Base-by-base conservation (phyloP, 2,888 invertebrate species). In the Tinea semifulvella region DNA sequence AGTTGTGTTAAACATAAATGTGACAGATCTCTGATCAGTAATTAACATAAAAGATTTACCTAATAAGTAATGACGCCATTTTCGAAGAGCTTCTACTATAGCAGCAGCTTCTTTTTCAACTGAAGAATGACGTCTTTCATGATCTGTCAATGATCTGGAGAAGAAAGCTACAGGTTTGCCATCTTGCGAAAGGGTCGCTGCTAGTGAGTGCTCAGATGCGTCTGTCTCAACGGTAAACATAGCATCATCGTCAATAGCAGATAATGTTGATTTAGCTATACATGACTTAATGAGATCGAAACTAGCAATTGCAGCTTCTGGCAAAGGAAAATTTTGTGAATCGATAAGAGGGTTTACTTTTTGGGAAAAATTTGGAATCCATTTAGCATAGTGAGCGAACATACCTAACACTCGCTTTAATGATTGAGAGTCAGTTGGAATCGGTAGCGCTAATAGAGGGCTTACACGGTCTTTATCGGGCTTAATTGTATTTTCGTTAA, bases 261-360 rank as follows among this genome's bases (percentile, higher is more conserved):
- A 5, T 14, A 38, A 16, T 2, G 19, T 5, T 3, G 38, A n/a
- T n/a, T n/a, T n/a, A n/a, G n/a, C n/a, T n/a, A n/a, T n/a, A n/a
- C n/a, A n/a, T n/a, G n/a, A n/a, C n/a, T n/a, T n/a, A n/a, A n/a
- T n/a, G n/a, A n/a, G n/a, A n/a, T n/a, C n/a, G n/a, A n/a, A n/a
- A n/a, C n/a, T n/a, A n/a, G n/a, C n/a, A 18, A 38, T 8, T n/a
- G n/a, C n/a, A 5, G 11, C 16, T 5, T 14, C 17, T 5, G 3
- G 11, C 36, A 38, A 10, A 6, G 38, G 38, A 38, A 14, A 38
- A 38, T 38, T n/a, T 8, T 14, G 11, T 31, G n/a, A n/a, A n/a
- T 11, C 16, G 10, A n/a, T 2, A 7, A 2, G 18, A 17, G 3
- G 38, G 38, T 3, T 11, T 7, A 8, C 19, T 40, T 22, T 40